Evolutionary conservation across 2,888 invertebrate genomes (phyloP).

Genomic region (Metellina segmentata): DNA sequence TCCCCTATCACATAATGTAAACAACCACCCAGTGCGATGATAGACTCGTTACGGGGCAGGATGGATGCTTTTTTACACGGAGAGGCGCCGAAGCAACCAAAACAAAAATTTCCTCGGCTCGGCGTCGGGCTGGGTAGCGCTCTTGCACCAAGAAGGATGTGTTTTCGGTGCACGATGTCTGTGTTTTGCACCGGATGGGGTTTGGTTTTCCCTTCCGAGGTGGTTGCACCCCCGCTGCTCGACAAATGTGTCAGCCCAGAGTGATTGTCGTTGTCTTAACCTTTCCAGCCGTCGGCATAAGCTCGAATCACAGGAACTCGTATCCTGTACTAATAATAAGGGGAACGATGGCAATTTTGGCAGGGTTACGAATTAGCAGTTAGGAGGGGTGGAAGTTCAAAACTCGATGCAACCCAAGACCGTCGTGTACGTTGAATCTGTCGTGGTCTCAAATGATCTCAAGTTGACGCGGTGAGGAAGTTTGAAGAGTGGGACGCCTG

Average conservation of each 20-base stretch:
- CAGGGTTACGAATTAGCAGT: no score
- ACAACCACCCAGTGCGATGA: constrained; percentile 72
- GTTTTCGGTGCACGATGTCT: background rate
- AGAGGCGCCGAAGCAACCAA: constrained; percentile 58
- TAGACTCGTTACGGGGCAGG: constrained; percentile 67
- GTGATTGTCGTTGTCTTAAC: background rate
- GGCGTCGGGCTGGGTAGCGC: background rate
- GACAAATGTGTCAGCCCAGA: background rate
- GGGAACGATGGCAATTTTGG: no score
- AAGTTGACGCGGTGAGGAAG: no score
- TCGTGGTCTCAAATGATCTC: no score
- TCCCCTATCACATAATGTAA: constrained; percentile 45
- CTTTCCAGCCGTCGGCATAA: no score
- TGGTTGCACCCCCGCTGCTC: background rate
- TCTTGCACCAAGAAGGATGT: background rate
- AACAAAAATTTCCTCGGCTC: constrained; percentile 5
- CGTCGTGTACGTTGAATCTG: no score
- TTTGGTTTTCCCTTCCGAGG: background rate
- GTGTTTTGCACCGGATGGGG: constrained; percentile 18
- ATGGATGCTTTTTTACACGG: constrained; percentile 58
- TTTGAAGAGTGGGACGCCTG: no score
- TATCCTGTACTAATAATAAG: no score
- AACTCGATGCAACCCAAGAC: no score
- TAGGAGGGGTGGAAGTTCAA: no score
- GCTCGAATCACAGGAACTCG: no score